Percentiles rank a stretch among this genome's conserved stretches.
These are phyloP conservation scores for Butorides virescens DNA, from an alignment of 2,113 vertebrate genomes.

Conservation along the genomic window DNA sequence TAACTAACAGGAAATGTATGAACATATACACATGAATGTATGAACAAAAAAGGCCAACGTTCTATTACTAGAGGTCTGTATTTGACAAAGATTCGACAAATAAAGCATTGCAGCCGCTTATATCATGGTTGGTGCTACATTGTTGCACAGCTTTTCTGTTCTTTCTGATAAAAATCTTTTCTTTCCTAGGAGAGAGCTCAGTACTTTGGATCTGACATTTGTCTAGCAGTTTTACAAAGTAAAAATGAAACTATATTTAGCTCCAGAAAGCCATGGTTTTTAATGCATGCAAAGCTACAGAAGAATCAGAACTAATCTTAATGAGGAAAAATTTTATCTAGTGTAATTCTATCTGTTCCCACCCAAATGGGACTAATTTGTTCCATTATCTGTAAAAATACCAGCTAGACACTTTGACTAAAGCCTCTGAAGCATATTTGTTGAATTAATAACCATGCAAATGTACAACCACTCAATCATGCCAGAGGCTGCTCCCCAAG, in stretches of 20 bases:
- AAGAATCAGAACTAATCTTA: conserved; percentile 30
- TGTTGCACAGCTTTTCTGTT: not conserved
- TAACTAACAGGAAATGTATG: not conserved
- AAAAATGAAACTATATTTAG: conserved; percentile 19
- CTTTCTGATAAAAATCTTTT: not conserved
- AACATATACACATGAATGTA: not conserved
- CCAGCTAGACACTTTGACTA: not conserved
- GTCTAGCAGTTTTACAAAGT: not conserved
- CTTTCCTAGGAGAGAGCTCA: not conserved
- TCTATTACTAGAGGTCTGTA: not conserved
- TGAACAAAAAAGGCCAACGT: not conserved
- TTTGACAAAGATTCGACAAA: not conserved
- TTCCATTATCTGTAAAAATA: conserved; percentile 43
- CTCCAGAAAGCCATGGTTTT: not conserved
- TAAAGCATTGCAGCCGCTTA: not conserved
- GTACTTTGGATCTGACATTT: not conserved
- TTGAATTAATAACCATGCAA: conserved; percentile 26
- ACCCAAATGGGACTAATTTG: conserved; percentile 17
- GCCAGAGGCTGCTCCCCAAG: not conserved
- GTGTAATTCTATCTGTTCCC: not conserved
- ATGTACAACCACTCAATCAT: not conserved
- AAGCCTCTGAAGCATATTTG: not conserved
- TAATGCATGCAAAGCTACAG: not conserved
- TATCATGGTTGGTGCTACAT: not conserved
- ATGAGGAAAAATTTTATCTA: conserved; percentile 37